Evolutionary conservation across 1,140 invertebrate genomes (phyloP).

Genomic region (Asbolus verrucosus): DNA sequence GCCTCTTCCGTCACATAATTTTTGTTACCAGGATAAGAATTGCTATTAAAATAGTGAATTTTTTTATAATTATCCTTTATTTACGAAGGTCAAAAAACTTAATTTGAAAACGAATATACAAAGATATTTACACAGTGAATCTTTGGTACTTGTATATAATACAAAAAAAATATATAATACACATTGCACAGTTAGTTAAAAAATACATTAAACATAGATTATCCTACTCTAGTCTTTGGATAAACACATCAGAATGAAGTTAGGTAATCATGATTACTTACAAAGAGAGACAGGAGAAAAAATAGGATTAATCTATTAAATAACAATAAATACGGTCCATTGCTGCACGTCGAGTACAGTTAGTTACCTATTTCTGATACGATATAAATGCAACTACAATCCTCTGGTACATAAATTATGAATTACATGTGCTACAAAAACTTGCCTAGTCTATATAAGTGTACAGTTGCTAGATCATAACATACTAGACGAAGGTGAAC

Average conservation of each 20-base stretch:
- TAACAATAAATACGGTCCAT: no score
- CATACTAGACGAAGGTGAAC: conserved; percentile 1
- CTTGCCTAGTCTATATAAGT: no score
- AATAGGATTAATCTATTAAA: no score
- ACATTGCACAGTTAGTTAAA: conserved; percentile 37
- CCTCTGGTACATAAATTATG: no score
- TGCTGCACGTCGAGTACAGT: no score
- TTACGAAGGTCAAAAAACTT: neutral
- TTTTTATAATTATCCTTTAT: conserved; percentile 31
- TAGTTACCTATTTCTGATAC: no score
- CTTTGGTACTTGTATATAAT: conserved; percentile 36
- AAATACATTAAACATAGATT: no score
- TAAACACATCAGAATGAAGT: conserved; percentile 26
- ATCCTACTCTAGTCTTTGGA: conserved; percentile 17
- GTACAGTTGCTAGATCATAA: neutral
- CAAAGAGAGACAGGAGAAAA: neutral
- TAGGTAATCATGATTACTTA: neutral
- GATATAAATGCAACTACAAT: no score
- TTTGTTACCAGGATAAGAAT: no score
- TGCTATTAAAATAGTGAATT: neutral
- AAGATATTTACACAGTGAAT: conserved; percentile 32
- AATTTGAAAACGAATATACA: conserved; percentile 6
- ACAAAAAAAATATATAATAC: no score
- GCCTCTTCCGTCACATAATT: no score
- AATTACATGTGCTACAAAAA: no score